Evolutionary conservation across 2,113 vertebrate species (phyloP).

Genomic region (Smithornis capensis): DNA sequence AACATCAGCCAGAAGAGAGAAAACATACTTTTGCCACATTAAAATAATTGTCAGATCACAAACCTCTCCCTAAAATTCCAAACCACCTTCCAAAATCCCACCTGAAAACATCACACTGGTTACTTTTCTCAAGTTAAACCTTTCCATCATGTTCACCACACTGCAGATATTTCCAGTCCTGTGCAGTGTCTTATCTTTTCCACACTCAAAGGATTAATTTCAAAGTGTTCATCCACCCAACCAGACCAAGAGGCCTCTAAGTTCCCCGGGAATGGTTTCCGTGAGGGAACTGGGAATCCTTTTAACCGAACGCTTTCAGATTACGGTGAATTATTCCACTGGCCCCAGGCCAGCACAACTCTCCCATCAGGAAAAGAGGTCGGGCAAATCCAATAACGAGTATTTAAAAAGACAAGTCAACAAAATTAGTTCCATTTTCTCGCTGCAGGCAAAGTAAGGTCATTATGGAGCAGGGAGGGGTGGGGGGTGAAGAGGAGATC

Average conservation of each 20-base stretch:
- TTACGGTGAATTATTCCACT: not conserved
- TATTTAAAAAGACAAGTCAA: slow-evolving; percentile 51
- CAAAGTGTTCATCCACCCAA: not conserved
- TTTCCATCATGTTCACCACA: not conserved
- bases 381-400: slow-evolving; percentile 30
- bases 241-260: not conserved
- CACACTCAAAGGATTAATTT: not conserved
- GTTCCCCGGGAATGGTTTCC: accelerated
- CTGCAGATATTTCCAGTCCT: not conserved
- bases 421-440: slow-evolving; percentile 44
- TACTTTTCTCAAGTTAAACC: not conserved
- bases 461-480: not conserved
- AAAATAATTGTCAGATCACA: not conserved
- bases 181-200: not conserved
- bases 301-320: not conserved
- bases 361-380: slow-evolving; percentile 22
- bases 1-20: accelerated
- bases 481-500: not conserved
- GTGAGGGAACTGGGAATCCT: not conserved
- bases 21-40: not conserved
- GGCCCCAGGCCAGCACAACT: slow-evolving; percentile 10
- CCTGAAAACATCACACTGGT: not conserved
- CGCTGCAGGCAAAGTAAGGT: slow-evolving; percentile 7
- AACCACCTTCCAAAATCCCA: not conserved
- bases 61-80: not conserved